Base-by-base conservation (phyloP, 2,888 invertebrate species). In the Erpobdella octoculata region DNA sequence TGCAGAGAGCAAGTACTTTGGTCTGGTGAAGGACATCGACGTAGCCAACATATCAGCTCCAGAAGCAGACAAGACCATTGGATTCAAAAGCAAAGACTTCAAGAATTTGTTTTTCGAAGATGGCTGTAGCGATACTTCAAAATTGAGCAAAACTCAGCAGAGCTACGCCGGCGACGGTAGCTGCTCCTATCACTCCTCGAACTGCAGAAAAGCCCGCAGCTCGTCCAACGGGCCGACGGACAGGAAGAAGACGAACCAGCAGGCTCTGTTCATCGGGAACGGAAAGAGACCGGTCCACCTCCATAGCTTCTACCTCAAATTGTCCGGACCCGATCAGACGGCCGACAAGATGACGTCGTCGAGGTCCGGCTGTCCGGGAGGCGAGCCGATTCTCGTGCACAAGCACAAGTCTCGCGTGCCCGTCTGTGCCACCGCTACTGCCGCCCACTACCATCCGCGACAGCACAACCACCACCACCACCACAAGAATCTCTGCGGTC, bases 11-110 rank as follows among this genome's bases (percentile, higher is more conserved):
- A 75, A 76, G 59, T 67, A 73, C 61, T 82, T 82, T 76, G 82
- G 82, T 18, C 74, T 79, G 5, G 81, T 82, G 41, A 82, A 82
- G 74, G 81, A 82, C 72, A 74, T 82, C 18, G 80, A 80, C n/a
- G 80, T 81, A 31, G 78, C 79, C 12, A 82, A 82, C 75, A 81
- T 82, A 61, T 62, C 62, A 62, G 62, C 35, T 18, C 35, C 62
- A 33, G 81, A 81, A 41, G 74, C 74, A 2, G 80, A 81, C 72
- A 82, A 82, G 72, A 81, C 79, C 8, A 78, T 77, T 71, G 78
- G 79, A 37, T 81, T 82, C 75, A 59, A 67, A 12, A 65, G 41
- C 12, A 82, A 81, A 73, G 74, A 76, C 66, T 75, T 76, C 71
- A 74, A 73, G 53, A 74, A 72, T 41, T 46, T 73, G 53, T 76